phyloP scores from a whole-genome alignment of 2,888 invertebrate genomes.

The Leucophenga montana region DNA sequence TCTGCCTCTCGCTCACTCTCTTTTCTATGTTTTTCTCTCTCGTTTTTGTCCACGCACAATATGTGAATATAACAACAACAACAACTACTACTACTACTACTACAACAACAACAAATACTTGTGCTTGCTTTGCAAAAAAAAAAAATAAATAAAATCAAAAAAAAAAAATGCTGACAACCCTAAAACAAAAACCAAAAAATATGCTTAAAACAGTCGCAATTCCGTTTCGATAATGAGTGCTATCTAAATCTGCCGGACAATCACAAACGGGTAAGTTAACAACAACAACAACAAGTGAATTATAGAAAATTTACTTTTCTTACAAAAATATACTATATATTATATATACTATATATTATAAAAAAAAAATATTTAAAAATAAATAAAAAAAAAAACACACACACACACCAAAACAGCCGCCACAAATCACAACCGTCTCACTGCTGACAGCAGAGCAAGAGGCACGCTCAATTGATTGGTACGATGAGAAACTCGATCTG shows the following conservation, averaged over 20 bases:
- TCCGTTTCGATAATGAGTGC: slow-evolving; percentile 99
- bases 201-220: slow-evolving; percentile 88
- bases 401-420: slow-evolving; percentile 12
- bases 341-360: not conserved
- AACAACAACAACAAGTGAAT: not conserved
- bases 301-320: not conserved
- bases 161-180: not conserved
- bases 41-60: slow-evolving; percentile 39
- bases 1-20: slow-evolving; percentile 35
- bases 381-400: no score
- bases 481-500: slow-evolving; percentile 66
- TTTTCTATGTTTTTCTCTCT: slow-evolving; percentile 16
- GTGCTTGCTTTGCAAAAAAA: not conserved
- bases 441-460: slow-evolving; percentile 64
- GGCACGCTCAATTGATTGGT: slow-evolving; percentile 66
- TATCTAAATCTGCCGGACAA: slow-evolving; percentile 97
- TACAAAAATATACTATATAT: not conserved
- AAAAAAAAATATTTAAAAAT: no score
- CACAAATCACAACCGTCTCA: slow-evolving; percentile 17
- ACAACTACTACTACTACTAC: slow-evolving; percentile 25
- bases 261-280: slow-evolving; percentile 96
- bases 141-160: slow-evolving; percentile 1
- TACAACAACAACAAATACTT: slow-evolving; percentile 33
- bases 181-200: slow-evolving; percentile 19
- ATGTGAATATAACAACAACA: slow-evolving; percentile 31